Percentiles rank a stretch among this genome's conserved stretches.
These are phyloP conservation scores for Pseudococcus viburni DNA, from an alignment of 2,888 invertebrate genomes.

Conservation along the genomic window DNA sequence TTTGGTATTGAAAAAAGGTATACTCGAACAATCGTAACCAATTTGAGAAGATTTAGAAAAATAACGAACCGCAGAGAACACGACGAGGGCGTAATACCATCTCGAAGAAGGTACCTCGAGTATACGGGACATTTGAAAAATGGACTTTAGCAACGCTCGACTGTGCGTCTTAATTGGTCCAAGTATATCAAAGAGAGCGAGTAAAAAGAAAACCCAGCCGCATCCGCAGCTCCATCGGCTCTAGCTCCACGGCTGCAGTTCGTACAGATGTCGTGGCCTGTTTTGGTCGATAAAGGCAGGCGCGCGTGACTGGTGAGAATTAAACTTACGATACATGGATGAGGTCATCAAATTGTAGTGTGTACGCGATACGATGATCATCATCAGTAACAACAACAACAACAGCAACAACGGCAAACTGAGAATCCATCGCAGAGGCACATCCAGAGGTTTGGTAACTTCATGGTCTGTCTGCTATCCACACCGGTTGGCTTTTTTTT, in stretches of 20 bases:
- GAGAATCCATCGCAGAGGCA: not conserved
- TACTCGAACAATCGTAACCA: conserved; percentile 23
- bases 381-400: conserved; percentile 11
- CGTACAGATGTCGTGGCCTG: conserved; percentile 33
- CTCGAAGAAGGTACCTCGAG: not conserved
- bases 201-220: not conserved
- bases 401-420: not conserved
- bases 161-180: conserved; percentile 12
- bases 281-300: conserved; percentile 55
- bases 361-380: conserved; percentile 53
- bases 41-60: conserved; percentile 14
- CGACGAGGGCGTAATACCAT: not conserved
- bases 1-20: not conserved
- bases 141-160: conserved; percentile 13
- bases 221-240: not conserved
- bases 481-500: conserved; percentile 35
- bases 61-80: not conserved
- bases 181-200: not conserved
- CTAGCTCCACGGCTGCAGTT: not conserved
- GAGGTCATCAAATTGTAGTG: conserved; percentile 59
- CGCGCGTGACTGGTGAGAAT: conserved; percentile 65
- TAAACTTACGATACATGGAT: conserved; percentile 52
- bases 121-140: not conserved
- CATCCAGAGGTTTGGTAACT: conserved; percentile 54
- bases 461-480: conserved; percentile 62